These are phyloP conservation scores for Ephestia elutella DNA, from an alignment of 1,140 invertebrate genomes.

Conservation along the genomic window DNA sequence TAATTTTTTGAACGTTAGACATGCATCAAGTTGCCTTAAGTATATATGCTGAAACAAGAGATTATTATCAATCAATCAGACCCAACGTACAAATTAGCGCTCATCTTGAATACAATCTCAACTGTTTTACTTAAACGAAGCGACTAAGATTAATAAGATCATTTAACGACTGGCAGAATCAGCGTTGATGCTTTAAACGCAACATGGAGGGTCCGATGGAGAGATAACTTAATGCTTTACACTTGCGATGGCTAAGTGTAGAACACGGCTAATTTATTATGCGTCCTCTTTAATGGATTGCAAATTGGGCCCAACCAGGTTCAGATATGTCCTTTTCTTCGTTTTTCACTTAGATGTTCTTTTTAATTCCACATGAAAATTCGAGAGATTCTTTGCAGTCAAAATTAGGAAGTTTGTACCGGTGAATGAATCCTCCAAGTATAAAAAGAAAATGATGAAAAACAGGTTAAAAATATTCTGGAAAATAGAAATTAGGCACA, in stretches of 20 bases:
- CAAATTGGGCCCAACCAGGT: not conserved
- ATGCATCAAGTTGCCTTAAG: no score
- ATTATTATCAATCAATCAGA: not conserved
- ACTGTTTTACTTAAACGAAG: constrained; percentile 40
- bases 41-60: not conserved
- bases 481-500: no score
- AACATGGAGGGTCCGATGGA: constrained; percentile 3
- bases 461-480: no score
- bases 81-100: not conserved
- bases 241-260: constrained; percentile 9
- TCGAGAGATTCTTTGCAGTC: no score
- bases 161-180: constrained; percentile 40
- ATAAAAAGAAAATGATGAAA: no score
- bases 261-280: not conserved
- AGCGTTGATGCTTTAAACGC: constrained; percentile 36
- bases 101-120: not conserved
- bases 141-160: constrained; percentile 41
- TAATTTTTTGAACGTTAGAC: no score
- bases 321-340: not conserved
- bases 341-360: not conserved
- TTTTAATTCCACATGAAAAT: not conserved
- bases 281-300: not conserved
- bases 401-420: no score
- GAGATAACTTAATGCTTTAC: constrained; percentile 11
- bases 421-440: no score